phyloP scores from a whole-genome alignment of 2,797 vertebrate genomes.

The Pseudochirops cupreus region DNA sequence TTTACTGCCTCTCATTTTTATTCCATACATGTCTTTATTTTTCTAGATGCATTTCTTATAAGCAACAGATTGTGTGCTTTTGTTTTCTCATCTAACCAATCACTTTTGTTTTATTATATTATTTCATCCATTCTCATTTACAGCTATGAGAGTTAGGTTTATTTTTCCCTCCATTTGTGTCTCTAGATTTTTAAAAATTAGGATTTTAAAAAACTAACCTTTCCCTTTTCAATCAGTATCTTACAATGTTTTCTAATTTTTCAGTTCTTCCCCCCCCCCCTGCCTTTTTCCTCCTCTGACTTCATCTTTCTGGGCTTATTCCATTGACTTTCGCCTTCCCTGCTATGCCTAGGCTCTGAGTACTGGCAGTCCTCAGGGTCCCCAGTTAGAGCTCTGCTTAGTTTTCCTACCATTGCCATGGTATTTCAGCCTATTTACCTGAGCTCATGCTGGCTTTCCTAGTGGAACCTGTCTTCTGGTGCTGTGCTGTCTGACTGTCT shows the following conservation, averaged over 20 bases:
- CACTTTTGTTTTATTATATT: not conserved
- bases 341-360: not conserved
- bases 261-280: not conserved
- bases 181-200: not conserved
- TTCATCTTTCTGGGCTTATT: not conserved
- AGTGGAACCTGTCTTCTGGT: not conserved
- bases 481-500: not conserved
- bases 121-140: not conserved
- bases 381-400: not conserved
- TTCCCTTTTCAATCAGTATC: not conserved
- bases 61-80: not conserved
- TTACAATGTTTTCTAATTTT: not conserved
- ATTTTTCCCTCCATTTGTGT: not conserved
- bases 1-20: not conserved
- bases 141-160: not conserved
- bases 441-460: not conserved
- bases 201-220: not conserved
- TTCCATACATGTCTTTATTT: not conserved
- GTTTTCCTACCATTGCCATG: not conserved
- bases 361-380: not conserved
- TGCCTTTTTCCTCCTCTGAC: not conserved
- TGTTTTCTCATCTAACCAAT: not conserved
- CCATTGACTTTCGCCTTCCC: not conserved
- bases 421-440: not conserved
- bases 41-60: not conserved